Evolutionary conservation across 2,113 vertebrate species (phyloP), one percentile per base, ranked within the genome.

Genomic region (Pelusios castaneus): DNA sequence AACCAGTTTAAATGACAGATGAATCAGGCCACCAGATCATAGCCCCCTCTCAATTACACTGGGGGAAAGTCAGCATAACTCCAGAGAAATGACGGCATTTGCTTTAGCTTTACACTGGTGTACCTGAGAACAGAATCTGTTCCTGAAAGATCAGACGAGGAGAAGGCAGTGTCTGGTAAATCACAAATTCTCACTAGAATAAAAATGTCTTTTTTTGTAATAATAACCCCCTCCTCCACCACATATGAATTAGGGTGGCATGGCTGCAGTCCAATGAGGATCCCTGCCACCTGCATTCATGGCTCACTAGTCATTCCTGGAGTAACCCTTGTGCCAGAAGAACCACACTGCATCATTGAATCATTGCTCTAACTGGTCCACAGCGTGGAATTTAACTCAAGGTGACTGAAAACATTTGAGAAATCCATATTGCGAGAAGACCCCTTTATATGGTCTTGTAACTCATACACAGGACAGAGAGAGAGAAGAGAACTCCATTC

Each of bases 61-160:
- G n/a, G 5, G 19, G 9, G n/a, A n/a, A 89, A 84, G 81, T 38
- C 73, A 73, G 58, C 82, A 31, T 43, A 56, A 95, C 89, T 70
- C 89, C 29, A 41, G 1, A 0, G 2, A 8, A 76, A 43, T 51
- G 34, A 54, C 38, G 8, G 5, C 54, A 92, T 38, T 45, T 82
- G 41, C 58, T 83, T 29, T 56, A 2, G n/a, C 60, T 43, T 0
- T 1, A 22, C 0, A 0, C 76, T 85, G 83, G 52, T 91, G 51
- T 80, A 84, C 89, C 58, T 75, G 92, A 51, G 75, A 91, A 27
- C 88, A 92, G 84, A 89, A 83, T 82, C 41, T 93, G 86, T 56
- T 73, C 75, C 55, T 31, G 4, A 79, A 45, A 87, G n/a, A 1
- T 2, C 38, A 1, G n/a, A 1, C 10, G n/a, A 43, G 34, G 87